Percentiles rank a stretch among this genome's conserved stretches.
phyloP scores from a whole-genome alignment of 1,140 invertebrate species.

The Himalopsyche phryganea region DNA sequence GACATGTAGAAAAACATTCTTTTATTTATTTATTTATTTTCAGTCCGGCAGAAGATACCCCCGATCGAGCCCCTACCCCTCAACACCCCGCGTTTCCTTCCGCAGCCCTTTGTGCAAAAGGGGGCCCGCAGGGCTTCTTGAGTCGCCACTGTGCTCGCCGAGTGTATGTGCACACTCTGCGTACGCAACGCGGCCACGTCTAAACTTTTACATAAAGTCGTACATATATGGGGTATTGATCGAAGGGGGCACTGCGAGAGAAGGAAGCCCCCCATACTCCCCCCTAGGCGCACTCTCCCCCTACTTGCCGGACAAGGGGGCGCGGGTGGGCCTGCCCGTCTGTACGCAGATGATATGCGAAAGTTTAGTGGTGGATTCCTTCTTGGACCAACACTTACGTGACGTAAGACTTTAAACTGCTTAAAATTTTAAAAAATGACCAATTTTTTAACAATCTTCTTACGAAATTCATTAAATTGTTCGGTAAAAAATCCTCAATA shows the following conservation, averaged over 20 bases:
- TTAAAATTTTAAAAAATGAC: no score
- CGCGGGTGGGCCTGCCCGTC: constrained; percentile 18
- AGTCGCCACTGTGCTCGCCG: not conserved
- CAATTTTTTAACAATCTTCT: no score
- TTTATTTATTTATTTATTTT: no score
- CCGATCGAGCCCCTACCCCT: no score
- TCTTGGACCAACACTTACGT: no score
- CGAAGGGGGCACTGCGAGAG: constrained; percentile 26
- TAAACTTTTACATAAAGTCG: constrained; percentile 35
- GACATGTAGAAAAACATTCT: no score
- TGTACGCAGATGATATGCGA: constrained; percentile 32
- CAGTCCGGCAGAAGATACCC: no score
- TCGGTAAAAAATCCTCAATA: no score
- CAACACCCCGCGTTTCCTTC: no score
- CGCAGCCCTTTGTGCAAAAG: not conserved
- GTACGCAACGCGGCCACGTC: constrained; percentile 34
- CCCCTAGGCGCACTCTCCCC: constrained; percentile 1
- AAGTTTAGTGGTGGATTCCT: constrained; percentile 12
- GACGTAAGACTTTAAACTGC: no score
- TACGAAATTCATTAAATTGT: no score
- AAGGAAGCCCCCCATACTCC: constrained; percentile 21
- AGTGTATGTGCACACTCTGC: constrained; percentile 24
- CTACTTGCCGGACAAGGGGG: constrained; percentile 27
- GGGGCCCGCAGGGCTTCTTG: not conserved
- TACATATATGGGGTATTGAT: constrained; percentile 35